A percentile compares a stretch with the other conserved stretches of the same genome.
These are phyloP conservation scores for Salmo trutta DNA, from an alignment of 2,797 vertebrate genomes.

Conservation along the genomic window DNA sequence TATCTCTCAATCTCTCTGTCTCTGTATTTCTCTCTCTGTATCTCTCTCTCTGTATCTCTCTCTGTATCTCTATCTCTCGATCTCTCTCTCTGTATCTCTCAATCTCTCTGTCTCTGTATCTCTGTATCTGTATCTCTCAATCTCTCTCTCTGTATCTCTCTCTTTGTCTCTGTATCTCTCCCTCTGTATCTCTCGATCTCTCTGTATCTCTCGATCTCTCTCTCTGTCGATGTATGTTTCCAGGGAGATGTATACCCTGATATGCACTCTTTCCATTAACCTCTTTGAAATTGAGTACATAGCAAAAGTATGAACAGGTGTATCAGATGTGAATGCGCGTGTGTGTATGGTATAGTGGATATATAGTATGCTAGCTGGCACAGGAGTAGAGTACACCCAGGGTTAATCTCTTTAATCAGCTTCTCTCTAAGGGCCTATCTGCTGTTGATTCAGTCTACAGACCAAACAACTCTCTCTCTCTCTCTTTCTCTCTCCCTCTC, in stretches of 20 bases:
- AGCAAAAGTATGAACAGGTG: not conserved
- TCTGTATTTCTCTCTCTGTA: too few species aligned
- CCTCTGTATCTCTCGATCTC: too few species aligned
- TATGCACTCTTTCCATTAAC: conserved; percentile 64
- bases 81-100: too few species aligned
- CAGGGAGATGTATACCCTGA: conserved; percentile 40
- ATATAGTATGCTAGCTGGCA: conserved; percentile 15
- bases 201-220: not conserved
- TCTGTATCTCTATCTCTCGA: too few species aligned
- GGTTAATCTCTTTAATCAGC: conserved; percentile 75
- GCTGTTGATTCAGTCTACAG: conserved; percentile 70
- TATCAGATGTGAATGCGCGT: not conserved
- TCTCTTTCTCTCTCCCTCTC: not conserved
- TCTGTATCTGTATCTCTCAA: too few species aligned
- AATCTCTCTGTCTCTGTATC: too few species aligned
- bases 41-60: too few species aligned
- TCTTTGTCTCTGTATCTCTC: too few species aligned
- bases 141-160: too few species aligned
- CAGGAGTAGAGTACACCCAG: conserved; percentile 39
- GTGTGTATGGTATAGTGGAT: not conserved
- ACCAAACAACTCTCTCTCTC: conserved; percentile 28
- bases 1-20: too few species aligned
- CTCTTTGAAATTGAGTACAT: conserved; percentile 49
- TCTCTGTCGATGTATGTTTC: conserved; percentile 19
- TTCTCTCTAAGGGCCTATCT: conserved; percentile 61